Conservation (phyloP, 2,113 vertebrate genomes). For the Plecotus auritus region DNA sequence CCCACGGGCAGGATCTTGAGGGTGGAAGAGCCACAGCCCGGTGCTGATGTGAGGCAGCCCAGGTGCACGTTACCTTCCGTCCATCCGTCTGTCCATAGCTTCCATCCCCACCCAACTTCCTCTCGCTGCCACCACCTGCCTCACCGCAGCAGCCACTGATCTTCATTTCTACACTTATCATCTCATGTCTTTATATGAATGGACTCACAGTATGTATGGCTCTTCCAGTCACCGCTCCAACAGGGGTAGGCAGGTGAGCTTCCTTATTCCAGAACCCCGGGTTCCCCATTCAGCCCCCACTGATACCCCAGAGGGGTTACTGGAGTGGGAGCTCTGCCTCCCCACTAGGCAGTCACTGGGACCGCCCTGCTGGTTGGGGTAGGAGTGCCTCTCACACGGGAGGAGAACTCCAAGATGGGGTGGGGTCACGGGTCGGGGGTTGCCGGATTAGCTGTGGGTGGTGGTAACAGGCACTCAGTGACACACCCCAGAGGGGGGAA, state of each 20-base stretch:
- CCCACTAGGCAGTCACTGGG: not conserved
- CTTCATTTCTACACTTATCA: not conserved
- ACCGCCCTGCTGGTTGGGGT: not conserved
- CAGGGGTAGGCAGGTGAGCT: not conserved
- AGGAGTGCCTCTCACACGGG: not conserved
- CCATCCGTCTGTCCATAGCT: not conserved
- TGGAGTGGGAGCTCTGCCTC: not conserved
- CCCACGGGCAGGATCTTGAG: not conserved
- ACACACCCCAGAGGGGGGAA: accelerated
- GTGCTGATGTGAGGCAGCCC: not conserved
- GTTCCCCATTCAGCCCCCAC: not conserved
- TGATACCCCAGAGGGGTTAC: not conserved
- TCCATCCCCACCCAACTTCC: not conserved
- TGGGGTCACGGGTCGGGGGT: not conserved
- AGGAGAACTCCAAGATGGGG: not conserved
- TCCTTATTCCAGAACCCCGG: not conserved
- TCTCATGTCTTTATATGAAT: not conserved
- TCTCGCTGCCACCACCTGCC: not conserved
- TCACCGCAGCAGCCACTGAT: not conserved
- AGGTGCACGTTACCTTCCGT: not conserved
- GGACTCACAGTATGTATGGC: not conserved
- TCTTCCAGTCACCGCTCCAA: not conserved
- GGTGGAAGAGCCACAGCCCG: not conserved
- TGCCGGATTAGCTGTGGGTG: not conserved
- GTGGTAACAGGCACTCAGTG: not conserved